These are phyloP conservation scores for Drosophila birchii DNA, from an alignment of 2,888 invertebrate species.

Conservation along the genomic window DNA sequence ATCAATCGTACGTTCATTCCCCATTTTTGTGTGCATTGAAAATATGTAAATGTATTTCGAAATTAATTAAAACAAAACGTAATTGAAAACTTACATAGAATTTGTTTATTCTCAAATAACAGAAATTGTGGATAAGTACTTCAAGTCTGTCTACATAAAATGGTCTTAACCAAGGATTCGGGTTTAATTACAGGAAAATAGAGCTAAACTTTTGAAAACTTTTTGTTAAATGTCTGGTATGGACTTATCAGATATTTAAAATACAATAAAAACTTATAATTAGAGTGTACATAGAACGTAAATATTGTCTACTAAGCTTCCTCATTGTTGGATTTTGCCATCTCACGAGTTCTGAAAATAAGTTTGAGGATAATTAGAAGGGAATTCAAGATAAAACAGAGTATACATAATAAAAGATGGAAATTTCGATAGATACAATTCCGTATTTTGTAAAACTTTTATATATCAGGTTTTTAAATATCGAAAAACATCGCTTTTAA, in stretches of 20 bases:
- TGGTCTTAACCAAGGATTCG: background rate
- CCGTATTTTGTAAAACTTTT: background rate
- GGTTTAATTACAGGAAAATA: background rate
- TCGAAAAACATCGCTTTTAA: background rate
- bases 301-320: background rate
- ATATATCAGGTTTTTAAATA: background rate
- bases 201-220: background rate
- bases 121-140: no score
- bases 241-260: background rate
- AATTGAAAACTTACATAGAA: constrained; percentile 17
- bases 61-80: constrained; percentile 51
- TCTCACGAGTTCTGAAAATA: constrained; percentile 36
- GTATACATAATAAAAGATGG: background rate
- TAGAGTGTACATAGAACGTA: background rate
- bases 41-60: constrained; percentile 69
- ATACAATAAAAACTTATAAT: background rate
- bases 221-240: background rate
- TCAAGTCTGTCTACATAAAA: background rate
- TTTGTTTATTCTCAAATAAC: background rate
- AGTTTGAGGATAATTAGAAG: background rate
- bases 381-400: background rate
- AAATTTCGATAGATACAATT: no score
- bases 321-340: constrained; percentile 29
- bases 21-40: constrained; percentile 50
- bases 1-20: constrained; percentile 45